Conservation (phyloP, 2,888 invertebrate species). For the Parascotia fuliginaria region DNA sequence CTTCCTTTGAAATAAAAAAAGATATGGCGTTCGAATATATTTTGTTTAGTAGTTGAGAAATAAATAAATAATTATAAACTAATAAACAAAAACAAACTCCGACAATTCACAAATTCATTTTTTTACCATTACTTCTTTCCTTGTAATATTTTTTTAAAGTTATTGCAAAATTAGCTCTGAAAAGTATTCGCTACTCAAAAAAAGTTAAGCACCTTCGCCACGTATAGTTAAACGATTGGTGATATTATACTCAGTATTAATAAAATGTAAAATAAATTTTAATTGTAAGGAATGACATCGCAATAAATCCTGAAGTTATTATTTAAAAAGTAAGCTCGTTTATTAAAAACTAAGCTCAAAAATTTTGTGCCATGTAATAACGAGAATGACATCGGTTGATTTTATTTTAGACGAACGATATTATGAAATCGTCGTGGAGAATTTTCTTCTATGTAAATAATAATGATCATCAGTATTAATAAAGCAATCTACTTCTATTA, state of each 20-base stretch:
- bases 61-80: background rate
- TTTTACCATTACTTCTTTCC: too few relatives aligned
- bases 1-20: conserved; percentile 12
- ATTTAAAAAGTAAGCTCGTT: conserved; percentile 25
- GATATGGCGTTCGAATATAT: background rate
- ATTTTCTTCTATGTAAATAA: conserved; percentile 28
- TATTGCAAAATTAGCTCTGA: conserved; percentile 50
- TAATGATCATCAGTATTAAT: conserved; percentile 34
- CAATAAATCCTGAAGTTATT: conserved; percentile 22
- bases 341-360: conserved; percentile 40
- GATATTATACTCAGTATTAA: conserved; percentile 68
- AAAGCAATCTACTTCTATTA: conserved; percentile 21
- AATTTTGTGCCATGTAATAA: conserved; percentile 34
- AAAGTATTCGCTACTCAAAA: conserved; percentile 54
- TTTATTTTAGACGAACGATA: conserved; percentile 14
- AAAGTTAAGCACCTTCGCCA: conserved; percentile 41
- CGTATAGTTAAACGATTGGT: conserved; percentile 48
- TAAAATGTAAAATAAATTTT: conserved; percentile 59
- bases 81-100: too few relatives aligned
- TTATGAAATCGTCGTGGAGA: conserved; percentile 13
- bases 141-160: conserved; percentile 14
- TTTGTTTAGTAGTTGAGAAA: background rate
- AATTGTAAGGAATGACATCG: conserved; percentile 35
- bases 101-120: too few relatives aligned
- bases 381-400: conserved; percentile 8